phyloP scores from a whole-genome alignment of 2,113 vertebrate genomes.

The Echinops telfairi region DNA sequence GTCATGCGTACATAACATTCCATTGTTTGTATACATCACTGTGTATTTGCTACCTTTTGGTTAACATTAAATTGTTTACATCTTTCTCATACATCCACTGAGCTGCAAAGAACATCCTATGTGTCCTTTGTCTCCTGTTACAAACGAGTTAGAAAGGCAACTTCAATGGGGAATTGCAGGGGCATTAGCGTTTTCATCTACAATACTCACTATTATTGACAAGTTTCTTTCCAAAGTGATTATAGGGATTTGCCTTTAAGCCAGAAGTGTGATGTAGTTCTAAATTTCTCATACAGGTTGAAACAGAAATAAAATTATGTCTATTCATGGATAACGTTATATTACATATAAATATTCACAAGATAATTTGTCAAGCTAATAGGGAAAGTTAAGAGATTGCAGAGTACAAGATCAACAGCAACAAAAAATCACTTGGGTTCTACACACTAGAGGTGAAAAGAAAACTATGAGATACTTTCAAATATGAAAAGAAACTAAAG shows the following conservation, averaged over 20 bases:
- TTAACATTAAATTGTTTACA: slow-evolving; percentile 1
- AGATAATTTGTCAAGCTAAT: not conserved
- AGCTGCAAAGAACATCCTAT: not conserved
- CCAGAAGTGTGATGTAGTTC: not conserved
- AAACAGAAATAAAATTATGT: not conserved
- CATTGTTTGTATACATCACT: not conserved
- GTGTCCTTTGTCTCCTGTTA: not conserved
- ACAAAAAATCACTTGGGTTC: not conserved
- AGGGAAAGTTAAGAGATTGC: not conserved
- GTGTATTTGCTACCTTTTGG: not conserved
- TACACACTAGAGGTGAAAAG: not conserved
- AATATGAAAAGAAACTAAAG: not conserved
- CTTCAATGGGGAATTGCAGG: not conserved
- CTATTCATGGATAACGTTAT: not conserved
- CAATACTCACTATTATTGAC: not conserved
- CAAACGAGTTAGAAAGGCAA: not conserved
- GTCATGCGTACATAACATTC: not conserved
- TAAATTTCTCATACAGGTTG: not conserved
- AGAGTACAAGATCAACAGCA: not conserved
- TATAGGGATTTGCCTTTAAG: not conserved
- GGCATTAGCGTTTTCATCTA: not conserved
- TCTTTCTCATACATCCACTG: not conserved
- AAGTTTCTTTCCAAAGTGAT: not conserved
- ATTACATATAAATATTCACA: not conserved
- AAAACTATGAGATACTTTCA: too few species aligned